Percentiles rank a stretch among this genome's conserved stretches.
Conservation (phyloP, 2,888 invertebrate species). For the Lithophane semibrunnea region DNA sequence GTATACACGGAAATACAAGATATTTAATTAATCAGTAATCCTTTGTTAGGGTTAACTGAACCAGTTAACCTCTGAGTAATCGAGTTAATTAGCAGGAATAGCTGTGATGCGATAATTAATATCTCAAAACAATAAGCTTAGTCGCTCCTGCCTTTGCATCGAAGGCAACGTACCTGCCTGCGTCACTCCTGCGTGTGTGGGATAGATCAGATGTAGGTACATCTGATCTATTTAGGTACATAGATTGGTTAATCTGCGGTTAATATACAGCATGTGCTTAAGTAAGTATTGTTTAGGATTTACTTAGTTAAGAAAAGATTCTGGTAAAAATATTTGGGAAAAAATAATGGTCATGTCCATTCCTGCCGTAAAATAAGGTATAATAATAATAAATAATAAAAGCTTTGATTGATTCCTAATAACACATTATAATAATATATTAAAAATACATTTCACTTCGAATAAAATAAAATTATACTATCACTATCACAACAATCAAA, state of each 20-base stretch:
- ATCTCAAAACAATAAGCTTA: constrained; percentile 59
- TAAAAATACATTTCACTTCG: too few relatives aligned
- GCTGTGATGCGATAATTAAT: constrained; percentile 64
- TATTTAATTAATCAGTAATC: constrained; percentile 52
- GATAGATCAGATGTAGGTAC: constrained; percentile 19
- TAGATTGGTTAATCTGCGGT: constrained; percentile 25
- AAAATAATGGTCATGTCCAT: not conserved
- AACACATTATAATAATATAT: too few relatives aligned
- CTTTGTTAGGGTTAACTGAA: constrained; percentile 54
- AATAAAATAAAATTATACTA: too few relatives aligned
- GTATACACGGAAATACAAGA: constrained; percentile 28
- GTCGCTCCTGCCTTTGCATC: constrained; percentile 17
- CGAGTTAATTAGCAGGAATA: constrained; percentile 57
- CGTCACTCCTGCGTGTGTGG: not conserved
- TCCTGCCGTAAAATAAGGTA: not conserved
- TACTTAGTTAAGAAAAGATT: not conserved
- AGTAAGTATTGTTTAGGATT: not conserved
- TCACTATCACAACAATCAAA: too few relatives aligned
- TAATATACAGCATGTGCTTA: not conserved
- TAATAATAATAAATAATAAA: too few relatives aligned
- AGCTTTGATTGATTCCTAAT: too few relatives aligned
- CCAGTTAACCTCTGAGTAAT: constrained; percentile 47
- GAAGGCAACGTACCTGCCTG: not conserved
- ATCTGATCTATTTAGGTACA: not conserved
- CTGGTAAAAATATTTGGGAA: not conserved